Conservation (phyloP, 2,888 invertebrate genomes). For the Drosophila macrothrix region DNA sequence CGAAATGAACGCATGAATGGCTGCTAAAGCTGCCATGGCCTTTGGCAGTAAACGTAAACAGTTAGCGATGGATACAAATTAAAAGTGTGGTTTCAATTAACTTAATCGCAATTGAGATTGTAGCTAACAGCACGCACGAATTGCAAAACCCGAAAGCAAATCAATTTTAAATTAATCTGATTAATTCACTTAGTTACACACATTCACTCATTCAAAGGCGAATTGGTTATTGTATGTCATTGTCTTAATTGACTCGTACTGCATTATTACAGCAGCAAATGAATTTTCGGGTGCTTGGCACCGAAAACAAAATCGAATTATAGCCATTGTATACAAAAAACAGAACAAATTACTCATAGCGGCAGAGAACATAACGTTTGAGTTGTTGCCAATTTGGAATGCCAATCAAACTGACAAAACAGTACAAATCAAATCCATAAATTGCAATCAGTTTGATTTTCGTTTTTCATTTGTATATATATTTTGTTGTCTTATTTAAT, state of each 20-base stretch:
- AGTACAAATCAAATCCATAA: constrained; percentile 72
- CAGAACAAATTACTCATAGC: neutral
- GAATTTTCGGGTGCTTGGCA: constrained; percentile 38
- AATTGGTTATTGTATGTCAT: constrained; percentile 30
- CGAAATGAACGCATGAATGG: constrained; percentile 47
- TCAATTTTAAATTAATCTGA: constrained; percentile 40
- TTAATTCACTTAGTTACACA: constrained; percentile 52
- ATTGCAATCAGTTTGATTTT: constrained; percentile 56
- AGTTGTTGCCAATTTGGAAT: constrained; percentile 68
- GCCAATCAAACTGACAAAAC: constrained; percentile 77
- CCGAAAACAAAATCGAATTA: constrained; percentile 38
- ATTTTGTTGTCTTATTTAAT: constrained; percentile 17
- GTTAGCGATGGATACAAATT: constrained; percentile 22
- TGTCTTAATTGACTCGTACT: constrained; percentile 19
- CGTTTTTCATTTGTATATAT: constrained; percentile 3
- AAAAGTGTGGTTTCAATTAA: constrained; percentile 34
- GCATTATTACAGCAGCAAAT: constrained; percentile 29
- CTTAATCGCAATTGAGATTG: constrained; percentile 25
- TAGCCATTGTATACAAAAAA: constrained; percentile 12
- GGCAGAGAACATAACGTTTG: constrained; percentile 14
- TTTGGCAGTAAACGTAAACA: constrained; percentile 3
- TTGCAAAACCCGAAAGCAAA: constrained; percentile 21
- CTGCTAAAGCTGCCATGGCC: constrained; percentile 21
- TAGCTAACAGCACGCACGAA: constrained; percentile 46
- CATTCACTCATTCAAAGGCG: constrained; percentile 25